Evolutionary conservation across 1,140 invertebrate species (phyloP).

Genomic region (Bombus ignitus): DNA sequence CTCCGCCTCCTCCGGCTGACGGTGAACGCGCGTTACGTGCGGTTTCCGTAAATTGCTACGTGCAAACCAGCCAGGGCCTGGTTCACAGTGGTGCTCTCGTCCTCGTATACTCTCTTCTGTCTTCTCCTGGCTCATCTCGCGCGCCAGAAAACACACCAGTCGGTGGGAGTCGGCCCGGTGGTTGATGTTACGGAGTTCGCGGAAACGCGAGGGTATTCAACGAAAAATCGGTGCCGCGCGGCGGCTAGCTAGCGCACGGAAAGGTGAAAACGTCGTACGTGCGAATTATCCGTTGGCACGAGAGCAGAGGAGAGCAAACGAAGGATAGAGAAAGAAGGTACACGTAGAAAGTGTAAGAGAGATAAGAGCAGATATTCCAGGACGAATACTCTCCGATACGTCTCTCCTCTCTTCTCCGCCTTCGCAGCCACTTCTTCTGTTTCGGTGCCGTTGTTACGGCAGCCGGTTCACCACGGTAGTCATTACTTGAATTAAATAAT

Average conservation of each 20-base stretch:
- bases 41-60: slow-evolving; percentile 77
- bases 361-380: not conserved
- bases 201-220: slow-evolving; percentile 23
- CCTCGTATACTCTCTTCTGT: slow-evolving; percentile 1
- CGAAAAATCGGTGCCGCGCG: slow-evolving; percentile 46
- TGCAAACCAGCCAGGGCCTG: slow-evolving; percentile 53
- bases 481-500: slow-evolving; percentile 64
- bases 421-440: not conserved
- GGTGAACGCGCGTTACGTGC: slow-evolving; percentile 72
- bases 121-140: slow-evolving; percentile 23
- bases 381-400: not conserved
- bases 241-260: slow-evolving; percentile 13
- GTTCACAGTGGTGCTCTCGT: slow-evolving; percentile 5
- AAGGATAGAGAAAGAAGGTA: not conserved
- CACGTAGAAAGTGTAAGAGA: not conserved
- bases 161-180: too few species aligned
- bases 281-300: slow-evolving; percentile 45
- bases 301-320: not conserved
- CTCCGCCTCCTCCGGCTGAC: slow-evolving; percentile 39
- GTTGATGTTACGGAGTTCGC: not conserved
- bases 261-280: slow-evolving; percentile 52
- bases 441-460: slow-evolving; percentile 29
- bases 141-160: not conserved
- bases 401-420: not conserved
- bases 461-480: slow-evolving; percentile 21